A percentile compares a stretch with the other conserved stretches of the same genome.
phyloP scores from a whole-genome alignment of 2,797 vertebrate genomes.

The Propithecus perrieri region DNA sequence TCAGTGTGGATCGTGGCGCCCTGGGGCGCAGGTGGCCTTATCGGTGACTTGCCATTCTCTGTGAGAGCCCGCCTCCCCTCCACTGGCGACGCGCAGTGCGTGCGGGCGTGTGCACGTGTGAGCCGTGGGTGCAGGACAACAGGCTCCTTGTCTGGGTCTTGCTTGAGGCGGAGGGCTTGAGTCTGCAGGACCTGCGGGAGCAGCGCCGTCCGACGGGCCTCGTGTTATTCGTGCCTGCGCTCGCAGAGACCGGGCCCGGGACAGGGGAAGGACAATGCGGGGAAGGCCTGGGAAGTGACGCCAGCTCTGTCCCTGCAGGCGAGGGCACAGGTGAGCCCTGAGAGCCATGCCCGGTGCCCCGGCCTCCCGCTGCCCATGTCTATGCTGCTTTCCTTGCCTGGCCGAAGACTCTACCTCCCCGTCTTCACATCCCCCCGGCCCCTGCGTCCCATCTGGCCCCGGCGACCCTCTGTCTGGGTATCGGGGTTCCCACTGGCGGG shows the following conservation, averaged over 20 bases:
- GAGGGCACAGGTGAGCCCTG: background rate
- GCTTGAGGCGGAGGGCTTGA: background rate
- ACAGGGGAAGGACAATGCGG: background rate
- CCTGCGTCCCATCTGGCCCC: background rate
- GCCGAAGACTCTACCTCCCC: too few species aligned
- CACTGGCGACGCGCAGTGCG: too few species aligned
- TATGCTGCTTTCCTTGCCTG: background rate
- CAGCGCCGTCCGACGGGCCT: fast-evolving
- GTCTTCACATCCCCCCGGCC: fast-evolving
- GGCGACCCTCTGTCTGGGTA: fast-evolving
- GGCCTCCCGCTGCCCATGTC: background rate
- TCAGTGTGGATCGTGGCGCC: fast-evolving
- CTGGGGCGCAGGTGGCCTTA: background rate
- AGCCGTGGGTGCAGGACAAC: background rate
- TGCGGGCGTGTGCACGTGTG: fast-evolving
- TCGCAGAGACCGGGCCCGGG: background rate
- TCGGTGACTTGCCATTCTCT: background rate
- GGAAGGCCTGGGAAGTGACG: too few species aligned
- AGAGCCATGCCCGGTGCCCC: background rate
- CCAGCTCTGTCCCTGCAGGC: background rate
- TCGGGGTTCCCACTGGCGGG: background rate
- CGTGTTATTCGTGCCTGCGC: fast-evolving
- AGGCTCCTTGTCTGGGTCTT: background rate
- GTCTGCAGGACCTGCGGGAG: background rate
- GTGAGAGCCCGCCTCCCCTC: background rate